Evolutionary conservation across 1,140 invertebrate species (phyloP).

Genomic region (Pachyrhynchus sulphureomaculatus): DNA sequence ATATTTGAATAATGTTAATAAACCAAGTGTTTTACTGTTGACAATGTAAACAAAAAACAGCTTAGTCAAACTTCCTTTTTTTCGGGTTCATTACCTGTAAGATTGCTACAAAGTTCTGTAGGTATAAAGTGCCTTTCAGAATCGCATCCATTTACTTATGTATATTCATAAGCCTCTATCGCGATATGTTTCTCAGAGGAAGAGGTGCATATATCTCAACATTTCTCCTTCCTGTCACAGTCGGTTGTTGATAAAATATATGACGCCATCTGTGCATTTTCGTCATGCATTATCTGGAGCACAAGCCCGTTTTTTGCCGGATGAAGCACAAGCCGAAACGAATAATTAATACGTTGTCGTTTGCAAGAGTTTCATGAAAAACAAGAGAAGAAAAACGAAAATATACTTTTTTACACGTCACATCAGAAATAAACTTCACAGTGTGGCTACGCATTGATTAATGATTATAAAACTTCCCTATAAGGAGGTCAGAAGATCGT

Average conservation of each 20-base stretch:
- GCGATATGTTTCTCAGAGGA: constrained; percentile 9
- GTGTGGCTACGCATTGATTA: too few species aligned
- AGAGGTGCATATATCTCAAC: constrained; percentile 21
- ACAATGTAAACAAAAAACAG: too few species aligned
- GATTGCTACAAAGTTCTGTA: too few species aligned
- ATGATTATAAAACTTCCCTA: too few species aligned
- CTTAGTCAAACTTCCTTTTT: too few species aligned
- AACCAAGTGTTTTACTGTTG: too few species aligned
- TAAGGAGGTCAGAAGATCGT: too few species aligned
- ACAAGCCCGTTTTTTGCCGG: constrained; percentile 6
- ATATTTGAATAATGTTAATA: too few species aligned
- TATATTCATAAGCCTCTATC: constrained; percentile 19
- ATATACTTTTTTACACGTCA: too few species aligned
- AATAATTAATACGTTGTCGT: constrained; percentile 16
- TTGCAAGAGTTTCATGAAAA: constrained; percentile 9
- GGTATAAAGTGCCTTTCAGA: too few species aligned
- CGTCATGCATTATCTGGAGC: constrained; percentile 23
- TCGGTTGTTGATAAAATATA: constrained; percentile 22
- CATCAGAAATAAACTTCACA: too few species aligned
- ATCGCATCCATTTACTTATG: constrained; percentile 17
- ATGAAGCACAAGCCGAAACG: constrained; percentile 1
- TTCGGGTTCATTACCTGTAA: too few species aligned
- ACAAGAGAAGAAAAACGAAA: neutral
- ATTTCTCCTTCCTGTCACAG: constrained; percentile 9
- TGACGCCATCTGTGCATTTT: constrained; percentile 19